phyloP scores from a whole-genome alignment of 2,113 vertebrate genomes.

The Chaetodon auriga region DNA sequence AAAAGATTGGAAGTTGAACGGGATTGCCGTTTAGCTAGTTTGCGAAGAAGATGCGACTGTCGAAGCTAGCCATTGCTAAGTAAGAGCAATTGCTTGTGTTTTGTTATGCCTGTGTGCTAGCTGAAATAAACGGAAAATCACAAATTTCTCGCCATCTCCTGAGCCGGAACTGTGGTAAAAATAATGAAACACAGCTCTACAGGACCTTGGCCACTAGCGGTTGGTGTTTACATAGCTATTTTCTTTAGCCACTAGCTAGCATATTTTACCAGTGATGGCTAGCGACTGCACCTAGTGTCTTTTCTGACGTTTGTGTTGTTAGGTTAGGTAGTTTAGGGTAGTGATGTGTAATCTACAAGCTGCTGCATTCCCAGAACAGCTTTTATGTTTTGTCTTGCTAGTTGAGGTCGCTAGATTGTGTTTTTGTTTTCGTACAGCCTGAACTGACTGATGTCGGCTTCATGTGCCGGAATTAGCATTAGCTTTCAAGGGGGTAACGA shows the following conservation, averaged over 20 bases:
- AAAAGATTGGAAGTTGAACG: conserved; percentile 53
- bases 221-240: conserved; percentile 71
- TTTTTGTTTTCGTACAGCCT: conserved; percentile 37
- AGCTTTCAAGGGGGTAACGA: conserved; percentile 7
- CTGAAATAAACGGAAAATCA: neutral
- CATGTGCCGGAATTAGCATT: conserved; percentile 52
- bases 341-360: neutral
- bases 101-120: neutral
- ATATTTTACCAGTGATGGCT: conserved; percentile 4
- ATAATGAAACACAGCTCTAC: neutral
- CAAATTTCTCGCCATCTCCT: accelerated
- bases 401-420: neutral
- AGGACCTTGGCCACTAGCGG: neutral
- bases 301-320: neutral
- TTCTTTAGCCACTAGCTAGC: conserved; percentile 49
- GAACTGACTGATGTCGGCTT: conserved; percentile 27
- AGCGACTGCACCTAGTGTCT: neutral
- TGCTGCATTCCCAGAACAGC: accelerated
- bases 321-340: neutral
- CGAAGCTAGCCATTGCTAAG: conserved; percentile 39
- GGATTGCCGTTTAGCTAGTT: conserved; percentile 49
- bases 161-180: too few relatives aligned
- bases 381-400: neutral
- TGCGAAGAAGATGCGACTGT: conserved; percentile 35
- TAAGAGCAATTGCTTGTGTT: neutral